Evolutionary conservation across 1,140 invertebrate species (phyloP).

Genomic region (Cephus cinctus): DNA sequence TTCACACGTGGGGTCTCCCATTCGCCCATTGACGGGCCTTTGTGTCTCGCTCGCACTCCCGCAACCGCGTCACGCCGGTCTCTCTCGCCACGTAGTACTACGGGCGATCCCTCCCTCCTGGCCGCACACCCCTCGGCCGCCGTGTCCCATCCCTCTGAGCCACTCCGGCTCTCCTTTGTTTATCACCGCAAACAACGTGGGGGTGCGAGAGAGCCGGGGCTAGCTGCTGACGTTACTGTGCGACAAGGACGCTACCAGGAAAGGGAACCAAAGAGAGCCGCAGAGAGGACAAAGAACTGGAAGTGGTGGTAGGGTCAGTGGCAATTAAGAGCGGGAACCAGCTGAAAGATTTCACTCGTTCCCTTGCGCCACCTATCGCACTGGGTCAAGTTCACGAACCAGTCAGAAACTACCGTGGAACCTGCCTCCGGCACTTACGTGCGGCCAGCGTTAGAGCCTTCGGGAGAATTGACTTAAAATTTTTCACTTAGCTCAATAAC

Average conservation of each 20-base stretch:
- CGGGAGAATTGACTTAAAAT: too few species aligned
- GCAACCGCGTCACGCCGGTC: slow-evolving; percentile 4
- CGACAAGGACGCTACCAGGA: slow-evolving; percentile 12
- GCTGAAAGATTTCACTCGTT: slow-evolving; percentile 40
- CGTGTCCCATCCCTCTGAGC: neutral
- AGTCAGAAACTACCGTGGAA: too few species aligned
- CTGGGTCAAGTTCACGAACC: slow-evolving; percentile 48
- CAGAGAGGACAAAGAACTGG: slow-evolving; percentile 9
- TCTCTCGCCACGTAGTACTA: slow-evolving; percentile 7
- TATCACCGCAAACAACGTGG: slow-evolving; percentile 19
- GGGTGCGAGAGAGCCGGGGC: neutral
- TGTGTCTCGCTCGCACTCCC: neutral
- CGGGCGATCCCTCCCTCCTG: neutral
- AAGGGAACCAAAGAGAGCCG: slow-evolving; percentile 2
- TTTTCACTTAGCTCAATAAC: too few species aligned
- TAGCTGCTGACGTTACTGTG: neutral
- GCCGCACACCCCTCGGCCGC: slow-evolving; percentile 1
- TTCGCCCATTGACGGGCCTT: slow-evolving; percentile 37
- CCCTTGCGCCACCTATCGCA: slow-evolving; percentile 21
- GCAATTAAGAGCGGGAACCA: slow-evolving; percentile 32
- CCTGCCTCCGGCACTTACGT: too few species aligned
- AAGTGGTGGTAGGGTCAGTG: slow-evolving; percentile 23
- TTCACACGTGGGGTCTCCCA: slow-evolving; percentile 20
- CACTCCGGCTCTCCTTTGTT: slow-evolving; percentile 23
- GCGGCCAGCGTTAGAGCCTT: too few species aligned